Base-by-base conservation (phyloP, 1,140 invertebrate species). In the Drosophila lacteicornis region DNA sequence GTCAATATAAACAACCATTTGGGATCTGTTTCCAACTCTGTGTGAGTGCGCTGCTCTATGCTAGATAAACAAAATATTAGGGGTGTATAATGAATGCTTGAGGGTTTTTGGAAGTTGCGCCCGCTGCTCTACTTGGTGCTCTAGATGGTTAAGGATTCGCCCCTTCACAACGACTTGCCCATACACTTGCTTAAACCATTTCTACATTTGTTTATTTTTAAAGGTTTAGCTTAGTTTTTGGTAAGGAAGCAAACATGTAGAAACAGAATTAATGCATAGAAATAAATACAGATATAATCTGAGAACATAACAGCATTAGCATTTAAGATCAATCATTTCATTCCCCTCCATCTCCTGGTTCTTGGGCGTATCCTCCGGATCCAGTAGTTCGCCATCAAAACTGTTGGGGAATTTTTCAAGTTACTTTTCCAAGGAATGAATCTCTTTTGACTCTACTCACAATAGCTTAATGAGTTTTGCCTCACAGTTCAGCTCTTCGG, bases 311-410 rank as follows among this genome's bases (percentile, higher is more conserved):
- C 12, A 17, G 19, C 7, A 22, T 25, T 17, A 15, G 0, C 45
- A 13, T n/a, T 75, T 59, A 7, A 91, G 61, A 75, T 92, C 91
- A 40, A 92, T 82, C 49, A 82, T 73, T 74, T 92, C 91, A 53
- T 85, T 91, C 22, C 87, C 83, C 69, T 92, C 91, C 76, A 92
- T 88, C 13, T 92, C 86, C 27, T 92, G 76, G 46, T 81, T 78
- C 12, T 58, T 63, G 0, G 91, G 91, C 17, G 91, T 92, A 61
- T 92, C 86, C 42, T 91, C 59, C 2, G 70, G 73, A 11, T 91
- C 81, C 30, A 92, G 43, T 0, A 77, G 25, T 8, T 92, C 91
- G 33, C 91, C 91, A 78, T 92, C 91, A 71, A 92, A 92, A 19
- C 91, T 92, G 45, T 46, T 68, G 22, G 43, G 2, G 13, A 62